Conservation (phyloP, 2,797 vertebrate species). For the Dicrostonyx torquatus region DNA sequence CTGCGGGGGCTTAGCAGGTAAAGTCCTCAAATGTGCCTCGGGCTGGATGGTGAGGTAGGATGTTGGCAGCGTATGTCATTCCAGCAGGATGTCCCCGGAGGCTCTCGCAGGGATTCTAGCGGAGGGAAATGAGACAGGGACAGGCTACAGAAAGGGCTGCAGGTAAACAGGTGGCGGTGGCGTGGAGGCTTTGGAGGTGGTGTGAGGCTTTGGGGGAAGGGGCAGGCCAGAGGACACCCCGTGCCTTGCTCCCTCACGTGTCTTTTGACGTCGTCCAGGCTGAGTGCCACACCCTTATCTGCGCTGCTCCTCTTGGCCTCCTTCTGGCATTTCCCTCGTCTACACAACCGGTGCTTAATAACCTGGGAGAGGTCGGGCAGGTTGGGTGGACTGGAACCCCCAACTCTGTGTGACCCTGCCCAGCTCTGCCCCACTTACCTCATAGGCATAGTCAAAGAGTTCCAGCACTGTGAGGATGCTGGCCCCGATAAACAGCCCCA, state of each 20-base stretch:
- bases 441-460: constrained; percentile 98
- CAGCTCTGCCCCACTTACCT: constrained; percentile 88
- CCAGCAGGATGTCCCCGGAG: constrained; percentile 92
- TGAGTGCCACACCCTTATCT: constrained; percentile 96
- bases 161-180: not conserved
- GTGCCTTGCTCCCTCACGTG: constrained; percentile 90
- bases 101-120: constrained; percentile 96
- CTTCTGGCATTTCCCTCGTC: constrained; percentile 91
- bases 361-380: constrained; percentile 86
- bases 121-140: constrained; percentile 31
- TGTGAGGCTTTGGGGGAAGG: not conserved
- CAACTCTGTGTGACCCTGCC: not conserved
- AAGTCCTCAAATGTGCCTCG: constrained; percentile 99
- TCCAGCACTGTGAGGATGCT: constrained; percentile 98
- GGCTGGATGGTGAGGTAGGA: constrained; percentile 99
- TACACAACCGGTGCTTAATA: constrained; percentile 96
- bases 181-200: not conserved
- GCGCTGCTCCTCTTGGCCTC: constrained; percentile 96
- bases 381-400: not conserved
- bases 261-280: constrained; percentile 98
- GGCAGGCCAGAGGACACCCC: not conserved
- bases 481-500: constrained; percentile 99
- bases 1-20: constrained; percentile 91
- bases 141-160: not conserved
- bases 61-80: constrained; percentile 97